A percentile compares a stretch with the other conserved stretches of the same genome.
Evolutionary conservation across 2,888 invertebrate genomes (phyloP).

Genomic region (Macrophya annulata): DNA sequence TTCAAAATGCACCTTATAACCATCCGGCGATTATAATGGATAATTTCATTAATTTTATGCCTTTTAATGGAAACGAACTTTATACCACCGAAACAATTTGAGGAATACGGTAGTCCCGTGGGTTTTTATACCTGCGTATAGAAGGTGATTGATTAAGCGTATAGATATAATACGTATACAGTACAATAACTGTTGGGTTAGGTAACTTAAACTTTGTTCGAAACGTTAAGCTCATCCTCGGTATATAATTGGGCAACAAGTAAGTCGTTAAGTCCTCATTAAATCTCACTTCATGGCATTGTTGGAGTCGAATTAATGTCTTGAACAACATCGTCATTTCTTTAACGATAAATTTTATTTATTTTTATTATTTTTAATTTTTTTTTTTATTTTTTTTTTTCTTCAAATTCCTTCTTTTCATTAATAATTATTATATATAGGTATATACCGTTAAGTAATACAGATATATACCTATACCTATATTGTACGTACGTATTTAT

Average conservation of each 20-base stretch:
- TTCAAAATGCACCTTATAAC: not conserved
- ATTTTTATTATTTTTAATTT: constrained; percentile 8
- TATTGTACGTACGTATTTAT: not conserved
- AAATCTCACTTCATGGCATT: constrained; percentile 36
- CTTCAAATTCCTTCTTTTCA: not conserved
- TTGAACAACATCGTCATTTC: constrained; percentile 22
- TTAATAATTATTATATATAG: constrained; percentile 10
- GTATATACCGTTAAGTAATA: not conserved
- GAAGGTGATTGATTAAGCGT: constrained; percentile 30
- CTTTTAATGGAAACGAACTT: not conserved
- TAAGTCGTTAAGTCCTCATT: constrained; percentile 50
- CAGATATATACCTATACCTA: not conserved
- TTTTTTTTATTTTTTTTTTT: constrained; percentile 17
- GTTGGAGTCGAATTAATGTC: constrained; percentile 29
- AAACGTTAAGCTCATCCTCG: constrained; percentile 12
- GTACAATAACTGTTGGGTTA: constrained; percentile 29
- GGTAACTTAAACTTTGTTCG: not conserved
- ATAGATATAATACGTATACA: constrained; percentile 25
- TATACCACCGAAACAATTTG: not conserved
- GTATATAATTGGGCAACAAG: constrained; percentile 36
- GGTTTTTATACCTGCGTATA: not conserved
- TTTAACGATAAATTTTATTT: constrained; percentile 3
- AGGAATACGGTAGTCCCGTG: not conserved
- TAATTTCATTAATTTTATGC: no score
- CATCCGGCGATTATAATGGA: no score